Percentiles rank a stretch among this genome's conserved stretches.
These are phyloP conservation scores for Brenthis daphne DNA, from an alignment of 2,888 invertebrate genomes.

Conservation along the genomic window DNA sequence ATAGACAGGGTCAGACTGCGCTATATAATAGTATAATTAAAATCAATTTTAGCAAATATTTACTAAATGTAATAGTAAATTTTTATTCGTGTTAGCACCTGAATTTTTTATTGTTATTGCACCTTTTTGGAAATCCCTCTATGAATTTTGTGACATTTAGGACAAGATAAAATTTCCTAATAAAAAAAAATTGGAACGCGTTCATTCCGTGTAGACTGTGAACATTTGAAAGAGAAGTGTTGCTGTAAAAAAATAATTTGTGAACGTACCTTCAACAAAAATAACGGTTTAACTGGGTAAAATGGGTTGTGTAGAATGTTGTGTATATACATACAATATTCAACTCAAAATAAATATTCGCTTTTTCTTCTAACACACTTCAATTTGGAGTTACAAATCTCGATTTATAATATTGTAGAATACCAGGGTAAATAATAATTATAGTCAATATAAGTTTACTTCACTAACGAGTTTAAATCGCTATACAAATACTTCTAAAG, in stretches of 20 bases:
- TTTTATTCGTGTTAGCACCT: conserved; percentile 72
- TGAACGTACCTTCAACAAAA: conserved; percentile 48
- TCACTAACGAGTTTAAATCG: conserved; percentile 40
- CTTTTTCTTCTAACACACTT: conserved; percentile 57
- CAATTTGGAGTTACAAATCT: conserved; percentile 44
- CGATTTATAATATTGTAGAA: conserved; percentile 55
- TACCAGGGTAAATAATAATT: conserved; percentile 61
- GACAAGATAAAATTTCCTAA: conserved; percentile 42
- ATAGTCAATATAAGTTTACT: conserved; percentile 48
- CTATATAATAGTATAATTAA: conserved; percentile 70
- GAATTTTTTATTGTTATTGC: conserved; percentile 66
- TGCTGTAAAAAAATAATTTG: conserved; percentile 17
- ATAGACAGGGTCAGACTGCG: conserved; percentile 77
- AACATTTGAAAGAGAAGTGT: conserved; percentile 21
- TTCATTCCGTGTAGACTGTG: conserved; percentile 43
- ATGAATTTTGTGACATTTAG: conserved; percentile 54
- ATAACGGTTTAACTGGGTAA: conserved; percentile 64
- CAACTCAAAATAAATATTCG: conserved; percentile 51
- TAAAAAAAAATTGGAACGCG: conserved; percentile 43
- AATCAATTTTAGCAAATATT: conserved; percentile 71
- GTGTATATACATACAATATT: conserved; percentile 68
- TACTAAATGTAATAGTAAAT: conserved; percentile 69
- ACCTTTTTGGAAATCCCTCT: conserved; percentile 62
- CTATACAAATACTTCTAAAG: conserved; percentile 32
- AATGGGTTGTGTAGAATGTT: conserved; percentile 78